Evolutionary conservation across 30 jellyfish, hydroid and myxozoan species (phyloP), one percentile per base, ranked within the genome.

Genomic region (Aurelia aurita complex sp. Pacific): DNA sequence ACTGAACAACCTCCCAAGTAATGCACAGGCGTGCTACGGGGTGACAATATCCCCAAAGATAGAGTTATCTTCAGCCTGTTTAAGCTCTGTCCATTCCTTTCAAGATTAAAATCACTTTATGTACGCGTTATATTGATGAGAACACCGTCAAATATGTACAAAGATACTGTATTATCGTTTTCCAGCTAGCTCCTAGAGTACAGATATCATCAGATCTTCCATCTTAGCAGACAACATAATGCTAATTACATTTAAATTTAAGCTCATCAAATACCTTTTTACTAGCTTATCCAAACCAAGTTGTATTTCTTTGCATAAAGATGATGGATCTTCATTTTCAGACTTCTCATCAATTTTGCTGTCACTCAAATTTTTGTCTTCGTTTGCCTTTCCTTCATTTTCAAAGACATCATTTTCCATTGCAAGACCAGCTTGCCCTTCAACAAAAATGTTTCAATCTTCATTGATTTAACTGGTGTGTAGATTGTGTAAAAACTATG

Each of bases 221-320:
- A 40, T 10, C 52, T 40, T 40, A 40, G 52, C 52, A 1, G 52
- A 40, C 52, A 40, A 40, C 52, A 40, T 40, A 40, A 40, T 40
- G 8, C 8, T 40, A 40, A 38, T 38, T 38, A 0, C 50, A 75
- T 50, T 16, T 11, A 3, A 75, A 23, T 12, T 14, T 2, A 2
- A 3, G 0, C 52, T 16, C 7, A 15, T 3, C 64, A 29, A 34
- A 29, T 34, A 64, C 89, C 89, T 76, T 62, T 55, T 76, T 36
- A 64, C 81, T 11, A 65, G 10, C 65, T 38, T 62, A 19, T 77
- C 88, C 72, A 70, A 67, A 33, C 61, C 76, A 13, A 13, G n/a
- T 42, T 57, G 40, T 19, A 86, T 73, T 65, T 83, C 92, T 23
- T 83, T 76, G 14, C 51, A 29, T 19, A 63, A 12, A 46, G 63